A percentile compares a stretch with the other conserved stretches of the same genome.
Evolutionary conservation across 1,140 invertebrate species (phyloP).

Genomic region (Uloborus diversus): DNA sequence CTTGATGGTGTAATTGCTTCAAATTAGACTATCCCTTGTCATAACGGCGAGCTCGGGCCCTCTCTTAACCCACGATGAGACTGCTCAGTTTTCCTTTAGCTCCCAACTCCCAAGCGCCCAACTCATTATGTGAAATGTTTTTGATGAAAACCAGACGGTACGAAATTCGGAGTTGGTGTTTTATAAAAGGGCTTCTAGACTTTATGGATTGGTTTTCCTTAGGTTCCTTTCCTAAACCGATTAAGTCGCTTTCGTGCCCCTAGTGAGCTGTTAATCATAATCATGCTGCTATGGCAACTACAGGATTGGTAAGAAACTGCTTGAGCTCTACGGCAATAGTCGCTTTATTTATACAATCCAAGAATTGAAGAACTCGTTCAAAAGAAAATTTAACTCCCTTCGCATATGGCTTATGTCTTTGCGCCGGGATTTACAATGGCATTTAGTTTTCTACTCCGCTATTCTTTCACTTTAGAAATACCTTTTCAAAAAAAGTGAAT

Average conservation of each 20-base stretch:
- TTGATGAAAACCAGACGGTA: slow-evolving; percentile 51
- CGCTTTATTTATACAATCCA: slow-evolving; percentile 37
- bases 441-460: not conserved
- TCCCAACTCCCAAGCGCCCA: slow-evolving; percentile 30
- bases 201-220: slow-evolving; percentile 56
- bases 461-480: too few species aligned
- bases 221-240: slow-evolving; percentile 53
- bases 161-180: slow-evolving; percentile 43
- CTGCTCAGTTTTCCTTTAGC: slow-evolving; percentile 11
- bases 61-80: slow-evolving; percentile 14
- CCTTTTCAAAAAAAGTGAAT: too few species aligned
- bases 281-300: slow-evolving; percentile 48
- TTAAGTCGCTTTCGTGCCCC: slow-evolving; percentile 41
- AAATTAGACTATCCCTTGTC: slow-evolving; percentile 54
- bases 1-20: slow-evolving; percentile 49
- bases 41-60: slow-evolving; percentile 24
- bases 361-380: slow-evolving; percentile 34
- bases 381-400: slow-evolving; percentile 44
- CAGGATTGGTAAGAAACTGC: slow-evolving; percentile 48
- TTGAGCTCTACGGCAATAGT: slow-evolving; percentile 45
- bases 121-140: slow-evolving; percentile 53
- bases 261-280: slow-evolving; percentile 48
- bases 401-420: slow-evolving; percentile 49
- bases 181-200: slow-evolving; percentile 49
- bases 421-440: slow-evolving; percentile 2